Percentiles rank a stretch among this genome's conserved stretches.
Evolutionary conservation across 2,888 invertebrate genomes (phyloP).

Genomic region (Drosophila parthenogenetica): DNA sequence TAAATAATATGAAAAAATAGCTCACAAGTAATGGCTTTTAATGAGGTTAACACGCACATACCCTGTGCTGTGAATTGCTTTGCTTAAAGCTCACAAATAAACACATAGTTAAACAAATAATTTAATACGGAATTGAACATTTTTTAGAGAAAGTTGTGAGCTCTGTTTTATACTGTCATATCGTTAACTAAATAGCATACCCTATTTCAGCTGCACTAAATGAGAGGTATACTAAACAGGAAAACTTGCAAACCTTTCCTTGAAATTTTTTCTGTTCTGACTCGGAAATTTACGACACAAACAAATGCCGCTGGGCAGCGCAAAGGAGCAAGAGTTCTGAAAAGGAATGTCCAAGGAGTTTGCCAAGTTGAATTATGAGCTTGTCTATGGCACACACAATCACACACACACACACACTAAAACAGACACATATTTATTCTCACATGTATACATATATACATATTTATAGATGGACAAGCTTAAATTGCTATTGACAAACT

Average conservation of each 20-base stretch:
- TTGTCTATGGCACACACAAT: conserved; percentile 45
- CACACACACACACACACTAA: conserved; percentile 21
- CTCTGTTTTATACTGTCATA: no score
- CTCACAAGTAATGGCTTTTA: not conserved
- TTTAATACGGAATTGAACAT: no score
- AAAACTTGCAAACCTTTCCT: conserved; percentile 42
- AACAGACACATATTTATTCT: conserved; percentile 6
- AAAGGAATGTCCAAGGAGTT: conserved; percentile 52
- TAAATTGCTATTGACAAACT: conserved; percentile 68
- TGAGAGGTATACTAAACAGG: conserved; percentile 19
- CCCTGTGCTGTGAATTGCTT: not conserved
- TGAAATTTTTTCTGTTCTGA: conserved; percentile 36
- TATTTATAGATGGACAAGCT: conserved; percentile 54
- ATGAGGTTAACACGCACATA: conserved; percentile 3
- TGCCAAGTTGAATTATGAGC: conserved; percentile 65
- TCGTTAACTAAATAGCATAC: not conserved
- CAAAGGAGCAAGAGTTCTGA: conserved; percentile 11
- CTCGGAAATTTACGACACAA: conserved; percentile 58
- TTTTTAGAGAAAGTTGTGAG: not conserved
- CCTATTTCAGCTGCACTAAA: not conserved
- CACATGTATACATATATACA: conserved; percentile 17
- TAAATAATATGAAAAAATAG: conserved; percentile 38
- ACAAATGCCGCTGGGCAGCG: conserved; percentile 47
- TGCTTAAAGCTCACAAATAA: no score
- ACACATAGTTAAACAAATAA: no score